Conservation (phyloP, 2,888 invertebrate genomes). For the Spatulosminthurus flaviceps region DNA sequence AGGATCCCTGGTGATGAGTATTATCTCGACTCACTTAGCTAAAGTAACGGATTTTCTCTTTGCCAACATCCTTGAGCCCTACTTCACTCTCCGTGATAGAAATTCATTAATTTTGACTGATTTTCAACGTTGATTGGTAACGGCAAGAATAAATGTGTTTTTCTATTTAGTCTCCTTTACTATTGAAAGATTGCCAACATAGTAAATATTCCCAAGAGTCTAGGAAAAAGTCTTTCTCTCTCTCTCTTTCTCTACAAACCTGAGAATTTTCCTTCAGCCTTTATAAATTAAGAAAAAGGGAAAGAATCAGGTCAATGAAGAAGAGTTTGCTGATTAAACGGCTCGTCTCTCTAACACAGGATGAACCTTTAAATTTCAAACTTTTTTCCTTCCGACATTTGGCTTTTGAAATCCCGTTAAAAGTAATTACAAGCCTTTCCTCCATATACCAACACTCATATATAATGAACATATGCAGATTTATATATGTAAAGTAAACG, state of each 20-base stretch:
- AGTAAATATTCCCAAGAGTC: conserved; percentile 41
- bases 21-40: conserved; percentile 36
- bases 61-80: conserved; percentile 3
- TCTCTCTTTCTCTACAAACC: neutral
- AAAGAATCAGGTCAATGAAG: conserved; percentile 37
- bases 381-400: neutral
- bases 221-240: conserved; percentile 1
- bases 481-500: no score
- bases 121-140: conserved; percentile 36
- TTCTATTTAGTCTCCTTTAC: neutral
- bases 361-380: neutral
- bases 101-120: conserved; percentile 34
- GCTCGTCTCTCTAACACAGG: no score
- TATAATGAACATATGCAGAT: no score
- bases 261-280: neutral
- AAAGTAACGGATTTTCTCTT: conserved; percentile 39
- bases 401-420: no score
- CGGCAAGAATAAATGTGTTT: conserved; percentile 14
- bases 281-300: neutral
- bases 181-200: conserved; percentile 38
- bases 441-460: no score
- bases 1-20: conserved; percentile 37
- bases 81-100: neutral
- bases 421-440: no score
- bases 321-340: conserved; percentile 22